Evolutionary conservation across 2,888 invertebrate species (phyloP).

Genomic region (Epinotia ramella): DNA sequence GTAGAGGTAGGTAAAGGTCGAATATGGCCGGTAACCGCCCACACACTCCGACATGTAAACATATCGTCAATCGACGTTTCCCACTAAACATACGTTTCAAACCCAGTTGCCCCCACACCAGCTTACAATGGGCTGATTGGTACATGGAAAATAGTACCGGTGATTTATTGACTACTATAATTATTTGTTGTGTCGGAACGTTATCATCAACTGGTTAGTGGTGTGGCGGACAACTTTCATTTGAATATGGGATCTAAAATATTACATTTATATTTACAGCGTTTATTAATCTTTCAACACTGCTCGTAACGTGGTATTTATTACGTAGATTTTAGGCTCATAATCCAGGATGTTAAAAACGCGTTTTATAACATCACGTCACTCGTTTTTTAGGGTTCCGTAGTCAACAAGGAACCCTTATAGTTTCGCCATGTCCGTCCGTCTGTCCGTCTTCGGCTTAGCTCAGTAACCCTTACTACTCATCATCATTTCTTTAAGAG

Average conservation of each 20-base stretch:
- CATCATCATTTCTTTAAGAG: too few species aligned
- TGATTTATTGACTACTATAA: neutral
- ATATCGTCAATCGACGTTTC: constrained; percentile 28
- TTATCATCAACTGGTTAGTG: neutral
- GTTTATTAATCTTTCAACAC: too few species aligned
- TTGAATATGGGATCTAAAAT: too few species aligned
- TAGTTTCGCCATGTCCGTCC: too few species aligned
- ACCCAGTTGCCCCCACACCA: constrained; percentile 4
- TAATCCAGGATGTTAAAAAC: too few species aligned
- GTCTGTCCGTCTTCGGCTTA: too few species aligned
- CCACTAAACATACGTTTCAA: constrained; percentile 31
- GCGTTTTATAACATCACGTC: neutral
- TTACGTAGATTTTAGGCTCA: too few species aligned
- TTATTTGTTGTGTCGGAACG: constrained; percentile 1
- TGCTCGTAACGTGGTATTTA: too few species aligned
- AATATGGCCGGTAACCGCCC: constrained; percentile 23
- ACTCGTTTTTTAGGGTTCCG: neutral
- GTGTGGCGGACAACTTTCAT: neutral
- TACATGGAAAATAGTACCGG: constrained; percentile 1
- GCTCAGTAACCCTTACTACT: too few species aligned
- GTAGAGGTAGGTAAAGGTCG: neutral
- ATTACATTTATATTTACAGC: too few species aligned
- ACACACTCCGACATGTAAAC: constrained; percentile 29
- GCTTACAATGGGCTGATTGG: constrained; percentile 51
- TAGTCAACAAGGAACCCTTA: too few species aligned